phyloP scores from a whole-genome alignment of 1,140 invertebrate species.

The Zeugodacus cucurbitae region DNA sequence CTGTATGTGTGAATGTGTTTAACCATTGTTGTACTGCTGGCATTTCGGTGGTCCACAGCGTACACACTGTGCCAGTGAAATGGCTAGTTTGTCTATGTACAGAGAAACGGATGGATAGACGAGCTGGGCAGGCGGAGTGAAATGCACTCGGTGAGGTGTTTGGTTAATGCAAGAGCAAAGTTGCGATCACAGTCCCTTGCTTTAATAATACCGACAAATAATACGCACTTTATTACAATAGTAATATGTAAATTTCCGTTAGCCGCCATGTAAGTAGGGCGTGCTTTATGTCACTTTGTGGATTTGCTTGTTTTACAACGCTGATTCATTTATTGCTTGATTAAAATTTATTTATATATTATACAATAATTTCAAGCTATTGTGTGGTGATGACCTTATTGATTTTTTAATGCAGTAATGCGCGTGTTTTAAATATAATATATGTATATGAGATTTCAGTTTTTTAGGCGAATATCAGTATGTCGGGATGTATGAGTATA shows the following conservation, averaged over 20 bases:
- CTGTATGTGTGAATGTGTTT: not conserved
- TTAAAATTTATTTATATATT: not conserved
- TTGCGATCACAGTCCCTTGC: too few species aligned
- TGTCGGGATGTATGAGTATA: too few species aligned
- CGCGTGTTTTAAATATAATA: too few species aligned
- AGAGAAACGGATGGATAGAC: too few species aligned
- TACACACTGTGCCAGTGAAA: too few species aligned
- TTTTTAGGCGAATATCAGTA: too few species aligned
- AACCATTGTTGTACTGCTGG: not conserved
- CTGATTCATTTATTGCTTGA: not conserved
- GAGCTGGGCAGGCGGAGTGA: too few species aligned
- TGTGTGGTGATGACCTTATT: too few species aligned
- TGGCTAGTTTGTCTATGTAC: not conserved
- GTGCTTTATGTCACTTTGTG: not conserved
- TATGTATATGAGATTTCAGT: too few species aligned
- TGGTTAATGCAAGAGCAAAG: not conserved
- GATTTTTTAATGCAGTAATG: not conserved
- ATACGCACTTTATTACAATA: not conserved
- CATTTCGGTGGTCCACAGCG: not conserved
- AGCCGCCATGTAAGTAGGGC: too few species aligned
- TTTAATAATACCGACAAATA: not conserved
- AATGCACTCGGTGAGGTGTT: not conserved
- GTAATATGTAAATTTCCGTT: not conserved
- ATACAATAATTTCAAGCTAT: not conserved
- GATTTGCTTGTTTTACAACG: not conserved